Evolutionary conservation across 2,113 vertebrate species (phyloP).

Genomic region (Xiphophorus hellerii): DNA sequence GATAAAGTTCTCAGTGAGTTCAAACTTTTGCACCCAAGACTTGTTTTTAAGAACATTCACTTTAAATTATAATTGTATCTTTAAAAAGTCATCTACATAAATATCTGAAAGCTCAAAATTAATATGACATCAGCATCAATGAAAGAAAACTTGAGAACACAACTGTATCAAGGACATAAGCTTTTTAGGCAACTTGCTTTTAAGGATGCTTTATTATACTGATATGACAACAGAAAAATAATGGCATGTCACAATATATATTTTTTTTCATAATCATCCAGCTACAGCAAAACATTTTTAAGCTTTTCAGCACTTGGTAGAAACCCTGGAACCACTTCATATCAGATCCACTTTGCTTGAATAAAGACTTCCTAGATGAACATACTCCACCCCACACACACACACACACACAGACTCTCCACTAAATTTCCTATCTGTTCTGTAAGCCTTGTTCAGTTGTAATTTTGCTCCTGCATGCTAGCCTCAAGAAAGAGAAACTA

Average conservation of each 20-base stretch:
- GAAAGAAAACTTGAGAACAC: too few relatives aligned
- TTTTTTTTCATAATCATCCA: neutral
- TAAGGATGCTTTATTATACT: neutral
- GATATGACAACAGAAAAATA: neutral
- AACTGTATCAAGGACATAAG: neutral
- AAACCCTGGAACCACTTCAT: constrained; percentile 59
- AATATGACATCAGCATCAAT: too few relatives aligned
- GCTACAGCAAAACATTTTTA: neutral
- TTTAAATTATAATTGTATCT: too few relatives aligned
- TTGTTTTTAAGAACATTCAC: too few relatives aligned
- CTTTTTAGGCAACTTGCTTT: neutral
- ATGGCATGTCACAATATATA: neutral
- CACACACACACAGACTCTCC: constrained; percentile 2
- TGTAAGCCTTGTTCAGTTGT: constrained; percentile 70
- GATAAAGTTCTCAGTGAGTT: too few relatives aligned
- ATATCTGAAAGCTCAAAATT: too few relatives aligned
- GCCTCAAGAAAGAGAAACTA: constrained; percentile 69
- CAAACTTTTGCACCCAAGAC: too few relatives aligned
- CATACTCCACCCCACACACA: constrained; percentile 22
- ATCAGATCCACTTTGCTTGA: constrained; percentile 48
- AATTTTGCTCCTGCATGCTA: constrained; percentile 55
- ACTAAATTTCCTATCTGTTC: constrained; percentile 61
- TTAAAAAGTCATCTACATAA: too few relatives aligned
- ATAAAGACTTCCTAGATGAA: constrained; percentile 36
- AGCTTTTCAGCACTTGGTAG: constrained; percentile 10